phyloP scores from a whole-genome alignment of 2,888 invertebrate genomes.

The Calameuta filiformis region DNA sequence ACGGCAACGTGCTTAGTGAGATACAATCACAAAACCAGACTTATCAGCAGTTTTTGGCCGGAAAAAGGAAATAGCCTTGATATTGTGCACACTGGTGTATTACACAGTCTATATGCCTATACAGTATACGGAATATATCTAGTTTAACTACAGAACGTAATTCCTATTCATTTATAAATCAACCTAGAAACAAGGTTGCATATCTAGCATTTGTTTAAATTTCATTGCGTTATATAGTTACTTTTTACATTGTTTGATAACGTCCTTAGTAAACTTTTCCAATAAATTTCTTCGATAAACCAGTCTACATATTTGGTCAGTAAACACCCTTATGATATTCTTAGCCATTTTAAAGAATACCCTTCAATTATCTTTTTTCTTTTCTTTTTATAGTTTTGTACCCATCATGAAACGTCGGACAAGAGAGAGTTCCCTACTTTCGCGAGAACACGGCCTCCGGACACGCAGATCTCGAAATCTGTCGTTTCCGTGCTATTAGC shows the following conservation, averaged over 20 bases:
- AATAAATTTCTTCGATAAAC: not conserved
- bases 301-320: not conserved
- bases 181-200: not conserved
- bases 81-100: not conserved
- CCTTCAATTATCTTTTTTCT: conserved; percentile 30
- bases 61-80: not conserved
- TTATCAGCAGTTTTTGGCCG: not conserved
- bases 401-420: conserved; percentile 89
- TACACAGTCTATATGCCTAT: not conserved
- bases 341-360: conserved; percentile 1
- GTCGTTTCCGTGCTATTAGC: conserved; percentile 86
- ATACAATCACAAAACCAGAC: not conserved
- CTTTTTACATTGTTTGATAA: not conserved
- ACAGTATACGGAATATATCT: not conserved
- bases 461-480: conserved; percentile 93
- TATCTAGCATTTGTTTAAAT: not conserved
- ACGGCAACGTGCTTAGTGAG: not conserved
- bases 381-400: conserved; percentile 80
- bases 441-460: conserved; percentile 90
- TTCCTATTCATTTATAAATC: not conserved
- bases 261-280: no score
- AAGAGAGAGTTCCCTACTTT: conserved; percentile 91
- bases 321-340: not conserved
- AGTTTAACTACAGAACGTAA: not conserved
- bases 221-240: not conserved